Evolutionary conservation across 1,140 invertebrate genomes (phyloP).

Genomic region (Temnothorax nylanderi): DNA sequence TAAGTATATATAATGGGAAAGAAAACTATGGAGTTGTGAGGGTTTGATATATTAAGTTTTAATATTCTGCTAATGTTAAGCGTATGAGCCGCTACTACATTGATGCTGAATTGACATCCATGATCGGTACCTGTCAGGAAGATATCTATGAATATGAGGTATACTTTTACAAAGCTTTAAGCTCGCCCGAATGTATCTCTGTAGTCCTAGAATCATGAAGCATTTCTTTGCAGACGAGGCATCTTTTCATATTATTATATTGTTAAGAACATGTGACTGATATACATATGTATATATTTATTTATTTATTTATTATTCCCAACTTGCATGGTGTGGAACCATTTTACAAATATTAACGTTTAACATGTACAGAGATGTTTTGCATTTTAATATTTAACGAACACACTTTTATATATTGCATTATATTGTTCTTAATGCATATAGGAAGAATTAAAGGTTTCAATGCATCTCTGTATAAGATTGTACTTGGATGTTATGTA

Average conservation of each 20-base stretch:
- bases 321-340: slow-evolving; percentile 57
- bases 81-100: slow-evolving; percentile 91
- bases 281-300: neutral
- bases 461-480: neutral
- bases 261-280: slow-evolving; percentile 52
- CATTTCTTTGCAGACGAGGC: slow-evolving; percentile 44
- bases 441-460: slow-evolving; percentile 18
- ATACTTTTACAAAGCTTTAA: slow-evolving; percentile 80
- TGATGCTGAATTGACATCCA: slow-evolving; percentile 90
- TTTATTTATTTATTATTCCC: neutral
- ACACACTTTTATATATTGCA: neutral
- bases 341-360: slow-evolving; percentile 5
- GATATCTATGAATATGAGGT: slow-evolving; percentile 88
- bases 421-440: neutral
- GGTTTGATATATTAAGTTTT: slow-evolving; percentile 62
- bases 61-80: slow-evolving; percentile 85
- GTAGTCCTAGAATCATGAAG: slow-evolving; percentile 80
- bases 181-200: slow-evolving; percentile 83
- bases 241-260: slow-evolving; percentile 33
- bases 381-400: neutral
- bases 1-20: neutral
- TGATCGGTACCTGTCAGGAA: slow-evolving; percentile 88
- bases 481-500: neutral
- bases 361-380: slow-evolving; percentile 4
- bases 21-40: neutral